These are phyloP conservation scores for Epistrophe eligans DNA, from an alignment of 2,888 invertebrate species.

Conservation along the genomic window DNA sequence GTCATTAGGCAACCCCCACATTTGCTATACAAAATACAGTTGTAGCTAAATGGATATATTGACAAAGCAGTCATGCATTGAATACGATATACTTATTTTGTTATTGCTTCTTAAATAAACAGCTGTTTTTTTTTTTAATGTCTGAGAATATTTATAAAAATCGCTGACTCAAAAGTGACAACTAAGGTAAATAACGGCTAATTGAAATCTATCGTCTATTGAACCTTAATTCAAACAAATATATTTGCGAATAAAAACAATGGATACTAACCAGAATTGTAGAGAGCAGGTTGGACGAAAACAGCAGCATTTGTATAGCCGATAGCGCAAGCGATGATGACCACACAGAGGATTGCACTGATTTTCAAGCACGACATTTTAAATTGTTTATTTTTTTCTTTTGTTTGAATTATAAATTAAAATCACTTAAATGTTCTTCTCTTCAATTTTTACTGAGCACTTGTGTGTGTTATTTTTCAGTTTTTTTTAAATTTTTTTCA, in stretches of 20 bases:
- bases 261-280: conserved; percentile 81
- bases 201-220: conserved; percentile 29
- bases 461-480: conserved; percentile 21
- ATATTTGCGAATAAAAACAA: conserved; percentile 20
- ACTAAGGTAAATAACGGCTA: not conserved
- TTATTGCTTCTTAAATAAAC: not conserved
- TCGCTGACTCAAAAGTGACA: not conserved
- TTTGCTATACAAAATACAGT: not conserved
- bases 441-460: conserved; percentile 3
- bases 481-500: not conserved
- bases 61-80: not conserved
- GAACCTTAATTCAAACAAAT: conserved; percentile 34
- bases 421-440: conserved; percentile 41
- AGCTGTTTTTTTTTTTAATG: not conserved
- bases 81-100: not conserved
- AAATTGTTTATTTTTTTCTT: conserved; percentile 1
- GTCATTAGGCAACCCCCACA: not conserved
- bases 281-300: conserved; percentile 80
- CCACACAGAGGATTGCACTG: conserved; percentile 78
- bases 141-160: not conserved
- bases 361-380: conserved; percentile 77
- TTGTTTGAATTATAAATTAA: conserved; percentile 23
- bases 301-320: conserved; percentile 79
- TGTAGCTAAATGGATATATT: too few relatives aligned
- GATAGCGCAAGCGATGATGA: conserved; percentile 78